Conservation (phyloP, 2,888 invertebrate species). For the Tipula unca region DNA sequence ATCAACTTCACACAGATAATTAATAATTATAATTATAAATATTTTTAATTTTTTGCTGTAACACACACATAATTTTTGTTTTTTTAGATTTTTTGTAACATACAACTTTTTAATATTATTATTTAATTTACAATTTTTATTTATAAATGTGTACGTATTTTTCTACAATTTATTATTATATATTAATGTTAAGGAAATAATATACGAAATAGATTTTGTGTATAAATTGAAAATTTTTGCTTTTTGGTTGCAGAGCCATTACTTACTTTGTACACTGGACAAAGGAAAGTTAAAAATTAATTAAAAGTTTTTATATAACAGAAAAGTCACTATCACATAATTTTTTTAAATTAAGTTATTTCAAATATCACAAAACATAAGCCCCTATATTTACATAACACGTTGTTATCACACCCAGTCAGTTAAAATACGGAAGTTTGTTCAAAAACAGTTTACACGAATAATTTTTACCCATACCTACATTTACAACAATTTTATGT, state of each 20-base stretch:
- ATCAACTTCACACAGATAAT: background rate
- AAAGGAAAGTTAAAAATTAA: background rate
- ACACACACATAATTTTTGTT: background rate
- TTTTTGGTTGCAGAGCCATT: background rate
- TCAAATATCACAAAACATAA: no score
- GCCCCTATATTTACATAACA: no score
- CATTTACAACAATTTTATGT: no score
- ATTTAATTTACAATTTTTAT: background rate
- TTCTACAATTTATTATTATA: background rate
- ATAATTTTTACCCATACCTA: no score
- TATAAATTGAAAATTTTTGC: background rate
- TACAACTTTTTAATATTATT: background rate
- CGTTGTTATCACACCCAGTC: no score
- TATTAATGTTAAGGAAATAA: background rate
- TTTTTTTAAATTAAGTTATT: no score
- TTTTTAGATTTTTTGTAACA: background rate
- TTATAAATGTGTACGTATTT: background rate
- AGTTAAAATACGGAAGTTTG: background rate
- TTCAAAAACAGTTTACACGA: background rate
- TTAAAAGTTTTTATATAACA: background rate
- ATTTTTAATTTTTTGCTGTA: background rate
- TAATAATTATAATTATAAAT: background rate
- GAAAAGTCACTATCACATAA: no score
- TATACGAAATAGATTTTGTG: background rate
- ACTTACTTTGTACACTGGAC: background rate